Base-by-base conservation (phyloP, 2,888 invertebrate genomes). In the Pristionchus japonicus region DNA sequence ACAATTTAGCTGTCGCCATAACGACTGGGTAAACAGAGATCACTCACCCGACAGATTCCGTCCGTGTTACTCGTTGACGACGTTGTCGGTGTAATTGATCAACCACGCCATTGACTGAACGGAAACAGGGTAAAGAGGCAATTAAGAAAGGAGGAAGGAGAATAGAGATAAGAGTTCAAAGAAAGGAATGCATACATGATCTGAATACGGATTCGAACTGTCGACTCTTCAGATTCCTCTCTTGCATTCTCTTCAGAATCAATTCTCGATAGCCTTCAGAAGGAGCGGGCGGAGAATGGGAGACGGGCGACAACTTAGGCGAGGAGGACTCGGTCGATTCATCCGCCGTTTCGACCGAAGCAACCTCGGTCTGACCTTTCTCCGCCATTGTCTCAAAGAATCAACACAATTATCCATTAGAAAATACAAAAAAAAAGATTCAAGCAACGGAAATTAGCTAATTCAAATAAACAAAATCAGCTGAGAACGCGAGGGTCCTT, bases 141-240 rank as follows among this genome's bases (percentile, higher is more conserved):
- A 67, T 34, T 74, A 40, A 20, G 37, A 70, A 70, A 37, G 20
- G 13, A 20, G 34, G 20, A 23, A 23, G 6, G 23, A 37, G 20
- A n/a, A n/a, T n/a, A n/a, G n/a, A n/a, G n/a, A n/a, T n/a, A n/a
- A n/a, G n/a, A n/a, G 11, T 43, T 43, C 43, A 11, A 43, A 43
- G 43, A 43, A 11, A 43, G 11, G 6, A 43, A 3, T 40, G 4
- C 86, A 20, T 23, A 86, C 86, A 86, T 1, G 86, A 67, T 34
- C 20, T 43, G 70, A 70, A 86, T 23, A 86, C 86, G n/a, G 86
- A 70, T 23, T 86, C 86, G 86, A 86, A 86, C 43, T 86, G 86
- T 13, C 86, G 86, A 70, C 70, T 40, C 70, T 86, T 86, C 40
- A 31, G 3, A 52, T 86, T 49, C 13, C 86, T 31, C n/a, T 86